Conservation (phyloP, 2,113 vertebrate species). For the Miniopterus natalensis region DNA sequence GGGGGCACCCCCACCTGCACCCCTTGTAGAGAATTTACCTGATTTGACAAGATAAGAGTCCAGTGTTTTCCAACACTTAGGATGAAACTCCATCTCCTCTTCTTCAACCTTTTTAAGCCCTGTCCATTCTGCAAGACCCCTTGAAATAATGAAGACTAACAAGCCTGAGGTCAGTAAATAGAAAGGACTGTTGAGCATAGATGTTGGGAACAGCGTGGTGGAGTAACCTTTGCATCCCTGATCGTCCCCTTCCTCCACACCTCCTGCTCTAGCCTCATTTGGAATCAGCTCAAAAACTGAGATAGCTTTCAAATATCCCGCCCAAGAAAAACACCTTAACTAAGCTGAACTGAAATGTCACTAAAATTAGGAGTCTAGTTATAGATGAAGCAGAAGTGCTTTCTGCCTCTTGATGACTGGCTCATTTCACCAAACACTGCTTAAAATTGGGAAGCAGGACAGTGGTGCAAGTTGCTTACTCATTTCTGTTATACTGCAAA, state of each 20-base stretch:
- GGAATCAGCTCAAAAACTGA: background rate
- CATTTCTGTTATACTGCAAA: background rate
- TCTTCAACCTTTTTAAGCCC: conserved; percentile 12
- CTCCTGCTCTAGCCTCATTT: background rate
- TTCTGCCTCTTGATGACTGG: background rate
- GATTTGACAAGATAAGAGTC: background rate
- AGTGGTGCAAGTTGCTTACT: background rate
- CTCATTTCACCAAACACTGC: conserved; percentile 21
- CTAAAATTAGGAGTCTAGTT: background rate
- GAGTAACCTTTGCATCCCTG: background rate
- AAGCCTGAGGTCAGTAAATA: background rate
- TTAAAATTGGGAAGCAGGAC: background rate
- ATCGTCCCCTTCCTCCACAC: background rate
- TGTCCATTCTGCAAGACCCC: background rate
- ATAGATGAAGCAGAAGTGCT: background rate
- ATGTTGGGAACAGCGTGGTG: background rate
- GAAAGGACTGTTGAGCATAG: background rate
- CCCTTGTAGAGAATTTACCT: background rate
- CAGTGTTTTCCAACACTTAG: background rate
- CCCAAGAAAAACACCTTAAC: background rate
- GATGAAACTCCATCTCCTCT: background rate
- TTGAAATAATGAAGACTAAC: background rate
- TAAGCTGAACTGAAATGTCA: background rate
- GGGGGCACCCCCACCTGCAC: background rate
- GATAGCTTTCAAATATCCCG: background rate